Evolutionary conservation across 35 echinoderm and acorn worm species (phyloP), one percentile per base, ranked within the genome.

Genomic region (Apostichopus californicus): DNA sequence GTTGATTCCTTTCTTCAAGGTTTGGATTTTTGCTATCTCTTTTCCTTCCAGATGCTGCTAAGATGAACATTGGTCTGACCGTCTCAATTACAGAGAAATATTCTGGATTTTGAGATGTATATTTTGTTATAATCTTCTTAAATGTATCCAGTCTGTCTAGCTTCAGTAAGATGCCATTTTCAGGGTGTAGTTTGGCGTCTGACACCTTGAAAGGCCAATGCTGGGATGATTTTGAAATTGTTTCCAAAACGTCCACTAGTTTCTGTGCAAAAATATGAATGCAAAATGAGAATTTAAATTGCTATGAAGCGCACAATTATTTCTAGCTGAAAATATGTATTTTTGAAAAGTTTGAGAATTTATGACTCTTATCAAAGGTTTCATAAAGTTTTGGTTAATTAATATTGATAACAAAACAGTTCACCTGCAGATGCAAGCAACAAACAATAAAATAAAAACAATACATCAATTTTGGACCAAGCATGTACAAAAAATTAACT

Each of bases 1-100:
- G 81, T 59, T 85, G 81, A 25, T 85, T 85, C 57, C 81, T 85
- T 20, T 85, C 55, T 59, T 85, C 81, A 18, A 58, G 57, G 81
- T 58, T 57, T 9, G 18, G 25, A 85, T 85, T 85, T 18, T 85
- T 57, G 56, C 81, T 85, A 17, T 85, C 81, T 85, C 17, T 55
- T 85, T 85, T 85, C 55, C 57, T 58, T 85, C 81, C 22, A 10
- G 17, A 85, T 58, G 81, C 81, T 58, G 81, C 57, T 85, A 61
- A 14, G 17, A 85, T 58, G 28, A 58, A 56, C 5, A 85, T 15
- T 85, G 81, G 11, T 85, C 55, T 12, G 25, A 85, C 13, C 55
- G 6, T 85, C 81, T 59, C 81, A 46, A 46, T 46, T 5, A n/a
- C 2, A 15, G 4, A 85, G 54, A 85, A 85, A 21, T 20, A 2